Conservation (phyloP, 2,113 vertebrate species). For the Dermatemys mawii region DNA sequence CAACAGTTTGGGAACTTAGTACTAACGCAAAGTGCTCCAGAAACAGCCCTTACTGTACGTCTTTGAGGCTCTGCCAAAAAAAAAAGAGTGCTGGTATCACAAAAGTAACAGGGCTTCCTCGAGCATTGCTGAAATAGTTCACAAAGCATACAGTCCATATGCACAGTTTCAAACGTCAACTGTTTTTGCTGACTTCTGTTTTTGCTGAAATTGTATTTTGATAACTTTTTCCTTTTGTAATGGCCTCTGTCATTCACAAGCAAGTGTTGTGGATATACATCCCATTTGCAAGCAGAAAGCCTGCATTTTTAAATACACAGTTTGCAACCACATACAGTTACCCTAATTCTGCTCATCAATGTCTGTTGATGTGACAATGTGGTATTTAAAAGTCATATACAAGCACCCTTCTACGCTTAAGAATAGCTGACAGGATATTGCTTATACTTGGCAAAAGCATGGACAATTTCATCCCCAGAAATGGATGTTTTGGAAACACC, state of each 20-base stretch:
- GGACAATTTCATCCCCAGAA: neutral
- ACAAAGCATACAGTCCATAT: neutral
- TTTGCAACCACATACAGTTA: neutral
- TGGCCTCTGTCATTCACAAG: neutral
- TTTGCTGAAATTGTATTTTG: neutral
- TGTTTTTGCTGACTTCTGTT: neutral
- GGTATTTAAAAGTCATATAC: neutral
- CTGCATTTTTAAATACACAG: neutral
- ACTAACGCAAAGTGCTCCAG: accelerated
- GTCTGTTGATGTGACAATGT: neutral
- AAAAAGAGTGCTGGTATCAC: neutral
- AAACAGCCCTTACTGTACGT: accelerated
- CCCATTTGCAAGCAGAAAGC: neutral
- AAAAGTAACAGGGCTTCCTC: neutral
- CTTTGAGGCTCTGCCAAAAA: neutral
- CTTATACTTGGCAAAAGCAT: neutral
- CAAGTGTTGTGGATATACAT: neutral
- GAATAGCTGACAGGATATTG: neutral
- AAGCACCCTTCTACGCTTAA: neutral
- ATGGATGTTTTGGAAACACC: neutral
- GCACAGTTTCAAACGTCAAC: neutral
- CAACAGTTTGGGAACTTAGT: accelerated
- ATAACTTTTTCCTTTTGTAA: neutral
- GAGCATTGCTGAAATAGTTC: neutral
- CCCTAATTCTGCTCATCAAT: neutral